phyloP scores from a whole-genome alignment of 2,888 invertebrate species.

The Eilema sororculum region DNA sequence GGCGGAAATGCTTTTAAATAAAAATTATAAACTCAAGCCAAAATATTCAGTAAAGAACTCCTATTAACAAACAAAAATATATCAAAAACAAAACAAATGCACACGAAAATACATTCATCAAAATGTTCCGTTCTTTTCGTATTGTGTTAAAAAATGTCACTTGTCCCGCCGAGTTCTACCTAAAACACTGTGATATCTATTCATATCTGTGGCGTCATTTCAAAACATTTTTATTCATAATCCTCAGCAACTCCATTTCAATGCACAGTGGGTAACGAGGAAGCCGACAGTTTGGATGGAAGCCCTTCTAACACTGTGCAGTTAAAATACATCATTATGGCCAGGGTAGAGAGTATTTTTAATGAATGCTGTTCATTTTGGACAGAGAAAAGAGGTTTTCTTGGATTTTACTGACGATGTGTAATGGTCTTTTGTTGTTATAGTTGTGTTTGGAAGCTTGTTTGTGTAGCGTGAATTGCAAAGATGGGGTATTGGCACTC shows the following conservation, averaged over 20 bases:
- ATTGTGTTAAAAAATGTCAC: not conserved
- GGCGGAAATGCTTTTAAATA: not conserved
- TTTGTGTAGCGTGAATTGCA: slow-evolving; percentile 15
- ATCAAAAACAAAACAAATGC: slow-evolving; percentile 21
- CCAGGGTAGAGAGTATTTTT: slow-evolving; percentile 37
- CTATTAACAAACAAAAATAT: not conserved
- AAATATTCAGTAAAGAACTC: not conserved
- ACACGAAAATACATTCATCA: slow-evolving; percentile 19
- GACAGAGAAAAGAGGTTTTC: slow-evolving; percentile 28
- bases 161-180: slow-evolving; percentile 31
- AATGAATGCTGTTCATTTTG: slow-evolving; percentile 48
- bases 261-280: slow-evolving; percentile 65
- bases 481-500: slow-evolving; percentile 11
- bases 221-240: slow-evolving; percentile 50
- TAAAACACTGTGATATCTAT: slow-evolving; percentile 48
- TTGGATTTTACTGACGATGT: slow-evolving; percentile 21
- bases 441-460: slow-evolving; percentile 15
- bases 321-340: slow-evolving; percentile 48
- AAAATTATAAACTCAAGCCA: too few relatives aligned
- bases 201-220: slow-evolving; percentile 46
- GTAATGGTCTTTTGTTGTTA: slow-evolving; percentile 23
- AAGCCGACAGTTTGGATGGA: slow-evolving; percentile 51
- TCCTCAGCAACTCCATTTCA: slow-evolving; percentile 61
- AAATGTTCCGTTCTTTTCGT: not conserved
- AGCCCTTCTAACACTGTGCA: slow-evolving; percentile 16